These are phyloP conservation scores for Enteromius afrohamiltoni DNA, from an alignment of 2,797 vertebrate genomes.

Conservation along the genomic window DNA sequence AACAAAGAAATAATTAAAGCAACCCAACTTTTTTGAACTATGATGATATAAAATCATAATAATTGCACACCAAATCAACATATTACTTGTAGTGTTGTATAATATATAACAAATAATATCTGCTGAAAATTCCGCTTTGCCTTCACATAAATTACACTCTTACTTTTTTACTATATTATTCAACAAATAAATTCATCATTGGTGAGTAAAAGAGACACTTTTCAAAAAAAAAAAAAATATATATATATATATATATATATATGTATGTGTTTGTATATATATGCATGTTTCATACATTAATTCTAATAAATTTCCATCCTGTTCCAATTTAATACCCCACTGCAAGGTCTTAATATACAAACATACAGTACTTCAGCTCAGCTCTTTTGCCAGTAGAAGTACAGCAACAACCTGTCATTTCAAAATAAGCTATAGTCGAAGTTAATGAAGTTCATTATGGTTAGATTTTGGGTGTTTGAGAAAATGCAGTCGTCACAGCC, in stretches of 20 bases:
- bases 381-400: neutral
- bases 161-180: neutral
- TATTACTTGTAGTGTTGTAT: neutral
- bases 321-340: neutral
- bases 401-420: constrained; percentile 17
- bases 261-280: neutral
- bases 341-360: constrained; percentile 8
- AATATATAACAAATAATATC: neutral
- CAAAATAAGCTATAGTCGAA: constrained; percentile 2
- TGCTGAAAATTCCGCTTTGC: neutral
- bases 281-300: neutral
- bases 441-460: constrained; percentile 7
- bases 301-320: neutral
- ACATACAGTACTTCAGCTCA: neutral
- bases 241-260: neutral
- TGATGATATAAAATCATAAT: neutral
- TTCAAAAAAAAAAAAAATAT: neutral
- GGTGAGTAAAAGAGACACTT: neutral
- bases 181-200: neutral
- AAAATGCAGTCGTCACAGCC: neutral
- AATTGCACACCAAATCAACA: neutral
- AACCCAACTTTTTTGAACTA: neutral
- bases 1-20: neutral
- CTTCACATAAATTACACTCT: neutral
- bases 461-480: neutral